Evolutionary conservation across 2,888 invertebrate genomes (phyloP), one percentile per base, ranked within the genome.

Genomic region (Cyclophora albipunctata): DNA sequence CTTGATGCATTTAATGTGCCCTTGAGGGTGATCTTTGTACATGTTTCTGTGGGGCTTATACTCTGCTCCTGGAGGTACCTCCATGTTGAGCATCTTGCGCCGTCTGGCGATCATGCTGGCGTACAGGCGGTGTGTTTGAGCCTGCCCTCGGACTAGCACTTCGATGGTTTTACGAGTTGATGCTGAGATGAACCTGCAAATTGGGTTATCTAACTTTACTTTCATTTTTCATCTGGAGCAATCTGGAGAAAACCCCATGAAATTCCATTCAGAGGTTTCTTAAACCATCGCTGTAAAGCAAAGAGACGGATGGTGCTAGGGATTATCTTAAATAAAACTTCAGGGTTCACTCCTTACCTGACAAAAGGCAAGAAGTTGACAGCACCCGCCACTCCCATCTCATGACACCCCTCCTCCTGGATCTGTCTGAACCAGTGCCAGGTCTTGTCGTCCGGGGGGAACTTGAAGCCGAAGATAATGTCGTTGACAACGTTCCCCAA

Each of bases 341-440:
- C 20, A 20, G 20, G 20, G 20, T 20, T 20, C 20, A 20, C 20
- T 37, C 62, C 64, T 63, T 70, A 94, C 93, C 95, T 92, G 44
- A 96, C 78, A 70, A 94, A 92, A 7, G 97, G 96, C 57, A 97
- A 84, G 78, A 96, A 97, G 77, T 97, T 97, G 3, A 96, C 90
- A 6, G 93, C 91, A 2, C 94, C 96, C 0, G 96, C 93, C 3
- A 97, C 91, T 0, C 96, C 95, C 71, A 97, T 93, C 64, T 93
- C 91, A 70, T 95, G 93, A 46, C 94, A 92, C 0, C 96, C 96
- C 74, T 95, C 94, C 71, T 96, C 95, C 75, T 96, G 95, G 47
- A 95, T 84, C 62, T 92, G 83, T 65, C 94, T 91, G 50, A 96
- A 81, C 91, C 94, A 94, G 50, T 83, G 84, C 95, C 96, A 97